A percentile compares a stretch with the other conserved stretches of the same genome.
phyloP scores from a whole-genome alignment of 1,140 invertebrate species.

The Diploscapter pachys region DNA sequence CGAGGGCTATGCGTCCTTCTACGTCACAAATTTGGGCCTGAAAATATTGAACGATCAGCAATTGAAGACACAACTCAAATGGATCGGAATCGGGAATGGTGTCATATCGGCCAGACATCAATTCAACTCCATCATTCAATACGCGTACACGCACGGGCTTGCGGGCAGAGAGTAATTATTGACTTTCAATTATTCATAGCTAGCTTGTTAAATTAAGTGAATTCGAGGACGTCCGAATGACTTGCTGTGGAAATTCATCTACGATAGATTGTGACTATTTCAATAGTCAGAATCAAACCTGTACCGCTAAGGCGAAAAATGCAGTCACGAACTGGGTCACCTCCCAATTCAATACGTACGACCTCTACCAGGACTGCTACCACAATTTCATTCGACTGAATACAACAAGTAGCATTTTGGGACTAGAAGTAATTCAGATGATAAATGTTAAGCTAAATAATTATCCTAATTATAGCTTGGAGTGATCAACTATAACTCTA shows the following conservation, averaged over 20 bases:
- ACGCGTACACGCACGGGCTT: slow-evolving; percentile 29
- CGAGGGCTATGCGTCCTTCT: slow-evolving; percentile 27
- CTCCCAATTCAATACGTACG: slow-evolving; percentile 17
- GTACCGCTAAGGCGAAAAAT: slow-evolving; percentile 6
- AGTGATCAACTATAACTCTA: slow-evolving; percentile 25
- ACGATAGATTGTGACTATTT: slow-evolving; percentile 22
- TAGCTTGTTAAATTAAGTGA: slow-evolving; percentile 6
- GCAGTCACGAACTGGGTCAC: background rate
- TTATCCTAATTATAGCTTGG: background rate
- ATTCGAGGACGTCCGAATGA: slow-evolving; percentile 26
- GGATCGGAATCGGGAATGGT: slow-evolving; percentile 34
- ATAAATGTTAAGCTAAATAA: background rate
- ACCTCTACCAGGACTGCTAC: slow-evolving; percentile 28
- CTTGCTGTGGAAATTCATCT: slow-evolving; percentile 20
- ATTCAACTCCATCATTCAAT: slow-evolving; percentile 27
- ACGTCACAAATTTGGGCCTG: background rate
- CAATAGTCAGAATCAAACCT: slow-evolving; percentile 3
- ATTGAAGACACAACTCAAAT: slow-evolving; percentile 4
- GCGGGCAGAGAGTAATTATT: slow-evolving; percentile 17
- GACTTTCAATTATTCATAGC: background rate
- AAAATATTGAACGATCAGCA: background rate
- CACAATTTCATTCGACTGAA: background rate
- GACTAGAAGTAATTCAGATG: slow-evolving; percentile 1
- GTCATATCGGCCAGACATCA: slow-evolving; percentile 22
- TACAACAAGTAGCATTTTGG: slow-evolving; percentile 12